These are phyloP conservation scores for Motacilla alba DNA, from an alignment of 2,113 vertebrate species.

Conservation along the genomic window DNA sequence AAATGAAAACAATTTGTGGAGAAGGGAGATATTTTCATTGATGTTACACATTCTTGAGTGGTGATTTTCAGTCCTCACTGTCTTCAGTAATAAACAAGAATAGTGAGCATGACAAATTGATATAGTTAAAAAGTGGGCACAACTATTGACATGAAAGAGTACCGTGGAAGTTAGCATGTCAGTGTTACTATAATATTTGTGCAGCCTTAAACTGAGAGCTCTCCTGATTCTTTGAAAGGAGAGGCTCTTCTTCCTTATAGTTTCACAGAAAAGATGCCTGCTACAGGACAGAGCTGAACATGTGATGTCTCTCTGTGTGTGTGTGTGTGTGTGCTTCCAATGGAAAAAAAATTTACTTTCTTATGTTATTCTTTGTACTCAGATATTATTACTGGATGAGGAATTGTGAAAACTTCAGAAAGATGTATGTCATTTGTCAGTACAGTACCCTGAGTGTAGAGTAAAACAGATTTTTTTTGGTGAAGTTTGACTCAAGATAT, in stretches of 20 bases:
- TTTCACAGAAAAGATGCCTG: background rate
- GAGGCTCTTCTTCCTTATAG: background rate
- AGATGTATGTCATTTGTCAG: background rate
- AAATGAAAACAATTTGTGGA: background rate
- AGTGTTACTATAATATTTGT: background rate
- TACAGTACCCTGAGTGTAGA: background rate
- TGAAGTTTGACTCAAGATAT: background rate
- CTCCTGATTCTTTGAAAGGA: background rate
- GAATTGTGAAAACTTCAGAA: background rate
- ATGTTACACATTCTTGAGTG: background rate
- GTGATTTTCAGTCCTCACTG: background rate
- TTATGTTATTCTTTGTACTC: background rate
- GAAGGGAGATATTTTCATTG: background rate
- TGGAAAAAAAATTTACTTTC: background rate
- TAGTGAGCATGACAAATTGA: background rate
- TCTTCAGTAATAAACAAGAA: background rate
- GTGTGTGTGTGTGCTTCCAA: background rate
- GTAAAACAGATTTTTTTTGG: background rate
- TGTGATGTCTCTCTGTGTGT: background rate
- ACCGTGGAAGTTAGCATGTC: background rate
- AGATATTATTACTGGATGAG: background rate
- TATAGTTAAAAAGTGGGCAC: background rate
- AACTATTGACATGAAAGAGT: background rate
- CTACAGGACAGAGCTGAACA: background rate
- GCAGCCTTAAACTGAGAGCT: background rate